Base-by-base conservation (phyloP, 92 coral and sea anemone species). In the Zoanthus gigantus region DNA sequence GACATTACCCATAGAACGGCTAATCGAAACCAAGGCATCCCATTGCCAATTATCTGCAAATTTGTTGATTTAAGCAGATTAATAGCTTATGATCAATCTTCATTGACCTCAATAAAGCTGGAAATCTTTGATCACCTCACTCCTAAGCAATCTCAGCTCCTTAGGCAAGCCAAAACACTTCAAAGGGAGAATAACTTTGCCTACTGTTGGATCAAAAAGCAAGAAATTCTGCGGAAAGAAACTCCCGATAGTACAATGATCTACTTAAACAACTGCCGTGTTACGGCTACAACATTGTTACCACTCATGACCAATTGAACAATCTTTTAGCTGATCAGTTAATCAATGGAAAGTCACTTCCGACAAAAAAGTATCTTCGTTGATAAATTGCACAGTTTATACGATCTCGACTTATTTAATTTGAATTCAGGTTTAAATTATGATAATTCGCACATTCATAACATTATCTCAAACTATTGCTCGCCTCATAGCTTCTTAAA, bases 91-190 rank as follows among this genome's bases (percentile, higher is more conserved):
- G 53, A 9, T n/a, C 74, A 52, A 28, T 61, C 86, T 14, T 32
- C 48, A 34, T 23, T 6, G 56, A 18, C 74, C 74, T 63, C 74
- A 56, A 56, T 56, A 6, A 61, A 81, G 23, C 74, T 63, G 4
- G 86, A 56, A 28, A 42, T 63, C 23, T 81, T 61, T 60, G 86
- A 30, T 61, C 76, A 81, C 52, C 86, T 81, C 23, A 81, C 86
- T 63, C 86, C 86, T 17, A 81, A 32, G 56, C 58, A 18, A 75
- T 17, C 13, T 46, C 30, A 75, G 45, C 74, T 69, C 74, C 74
- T 69, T 69, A 69, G 45, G 74, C 74, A 69, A 69, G 47, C 74
- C 11, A 69, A 69, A 69, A 30, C 45, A 69, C 30, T 69, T 28
- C 71, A 66, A 66, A 66, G 72, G 32, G 31, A 66, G 23, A 23